phyloP scores from a whole-genome alignment of 2,113 vertebrate species.

The Piprites chloris region DNA sequence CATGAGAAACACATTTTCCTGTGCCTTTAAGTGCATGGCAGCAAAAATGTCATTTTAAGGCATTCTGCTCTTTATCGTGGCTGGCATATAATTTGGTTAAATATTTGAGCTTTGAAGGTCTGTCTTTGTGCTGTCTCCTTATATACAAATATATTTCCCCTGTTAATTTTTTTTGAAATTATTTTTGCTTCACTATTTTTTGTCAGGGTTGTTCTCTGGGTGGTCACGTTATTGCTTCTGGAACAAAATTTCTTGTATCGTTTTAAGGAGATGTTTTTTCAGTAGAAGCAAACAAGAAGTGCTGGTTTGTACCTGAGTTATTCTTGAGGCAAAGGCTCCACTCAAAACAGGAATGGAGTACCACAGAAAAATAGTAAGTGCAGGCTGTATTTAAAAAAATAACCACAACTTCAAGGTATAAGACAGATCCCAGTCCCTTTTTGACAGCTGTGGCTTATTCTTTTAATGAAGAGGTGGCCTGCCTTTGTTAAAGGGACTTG shows the following conservation, averaged over 20 bases:
- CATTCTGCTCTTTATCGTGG: constrained; percentile 38
- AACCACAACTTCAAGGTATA: not conserved
- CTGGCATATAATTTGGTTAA: constrained; percentile 57
- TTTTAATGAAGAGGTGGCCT: not conserved
- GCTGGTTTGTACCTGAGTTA: not conserved
- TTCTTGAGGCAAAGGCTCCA: not conserved
- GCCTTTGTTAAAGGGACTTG: not conserved
- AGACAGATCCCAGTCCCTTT: not conserved
- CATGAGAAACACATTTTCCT: not conserved
- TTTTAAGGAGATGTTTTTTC: not conserved
- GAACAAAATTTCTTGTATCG: not conserved
- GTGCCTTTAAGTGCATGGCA: constrained; percentile 12
- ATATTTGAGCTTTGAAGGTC: not conserved
- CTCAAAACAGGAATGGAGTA: not conserved
- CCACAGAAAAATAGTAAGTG: not conserved
- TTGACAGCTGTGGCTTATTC: not conserved
- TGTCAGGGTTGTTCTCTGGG: not conserved
- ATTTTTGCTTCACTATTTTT: not conserved
- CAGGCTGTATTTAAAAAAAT: not conserved
- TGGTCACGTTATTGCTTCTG: not conserved
- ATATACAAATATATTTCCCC: not conserved
- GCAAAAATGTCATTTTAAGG: not conserved
- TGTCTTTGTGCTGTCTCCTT: not conserved
- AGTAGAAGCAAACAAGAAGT: not conserved
- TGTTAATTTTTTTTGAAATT: not conserved